Conservation (phyloP, 2,797 vertebrate species). For the Tragopan temminckii region DNA sequence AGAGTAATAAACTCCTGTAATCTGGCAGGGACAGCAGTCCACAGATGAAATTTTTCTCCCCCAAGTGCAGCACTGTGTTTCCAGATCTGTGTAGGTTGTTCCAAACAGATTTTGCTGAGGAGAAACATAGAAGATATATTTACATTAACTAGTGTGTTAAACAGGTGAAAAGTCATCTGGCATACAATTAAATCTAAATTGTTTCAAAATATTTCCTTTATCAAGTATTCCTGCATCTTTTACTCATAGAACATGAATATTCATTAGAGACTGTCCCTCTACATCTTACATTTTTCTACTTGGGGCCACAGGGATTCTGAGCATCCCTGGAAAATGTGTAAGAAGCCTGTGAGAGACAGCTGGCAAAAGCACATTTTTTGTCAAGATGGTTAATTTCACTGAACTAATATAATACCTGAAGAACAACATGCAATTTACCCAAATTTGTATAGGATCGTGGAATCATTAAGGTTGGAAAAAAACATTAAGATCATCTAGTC, state of each 20-base stretch:
- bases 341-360: neutral
- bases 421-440: neutral
- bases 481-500: too few species aligned
- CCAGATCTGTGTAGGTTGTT: neutral
- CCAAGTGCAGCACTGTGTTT: slow-evolving; percentile 18
- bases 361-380: neutral
- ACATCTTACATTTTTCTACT: neutral
- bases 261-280: neutral
- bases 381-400: neutral
- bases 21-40: slow-evolving; percentile 54
- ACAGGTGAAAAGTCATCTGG: neutral
- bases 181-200: neutral
- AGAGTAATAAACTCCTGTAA: slow-evolving; percentile 74
- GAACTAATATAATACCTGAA: neutral
- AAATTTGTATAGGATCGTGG: neutral
- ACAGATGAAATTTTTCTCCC: neutral
- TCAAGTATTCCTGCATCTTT: neutral
- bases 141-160: neutral
- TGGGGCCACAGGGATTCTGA: neutral
- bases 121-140: neutral
- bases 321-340: neutral
- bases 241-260: neutral
- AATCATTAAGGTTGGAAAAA: too few species aligned
- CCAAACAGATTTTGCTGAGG: slow-evolving; percentile 17
- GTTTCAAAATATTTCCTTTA: neutral